Evolutionary conservation across 2,113 vertebrate species (phyloP).

Genomic region (Chrysemys picta): DNA sequence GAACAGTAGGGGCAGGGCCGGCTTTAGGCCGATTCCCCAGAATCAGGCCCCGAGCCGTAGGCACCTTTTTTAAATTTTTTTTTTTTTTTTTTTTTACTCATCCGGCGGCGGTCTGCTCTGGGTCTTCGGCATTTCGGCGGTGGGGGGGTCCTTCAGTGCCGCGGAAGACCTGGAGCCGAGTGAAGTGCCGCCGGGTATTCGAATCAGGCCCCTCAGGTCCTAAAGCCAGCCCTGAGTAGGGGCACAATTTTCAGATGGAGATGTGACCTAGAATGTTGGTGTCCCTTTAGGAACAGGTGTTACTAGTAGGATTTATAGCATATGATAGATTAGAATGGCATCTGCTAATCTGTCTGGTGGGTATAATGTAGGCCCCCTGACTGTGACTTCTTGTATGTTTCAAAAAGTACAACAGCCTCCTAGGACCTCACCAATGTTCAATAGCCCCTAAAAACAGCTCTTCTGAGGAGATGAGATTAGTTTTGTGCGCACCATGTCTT

Average conservation of each 20-base stretch:
- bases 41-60: too few species aligned
- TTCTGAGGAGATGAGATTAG: neutral
- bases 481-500: neutral
- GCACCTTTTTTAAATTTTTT: too few species aligned
- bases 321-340: conserved; percentile 61
- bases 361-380: neutral
- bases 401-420: neutral
- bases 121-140: too few species aligned
- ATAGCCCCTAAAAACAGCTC: neutral
- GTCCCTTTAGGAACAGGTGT: neutral
- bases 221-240: neutral
- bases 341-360: conserved; percentile 48
- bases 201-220: too few species aligned
- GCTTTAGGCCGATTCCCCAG: too few species aligned
- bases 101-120: too few species aligned
- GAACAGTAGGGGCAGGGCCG: neutral
- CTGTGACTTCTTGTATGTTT: neutral
- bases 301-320: conserved; percentile 65
- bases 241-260: neutral
- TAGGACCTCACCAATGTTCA: neutral
- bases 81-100: too few species aligned
- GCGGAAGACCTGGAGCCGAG: too few species aligned
- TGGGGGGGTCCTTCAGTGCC: too few species aligned
- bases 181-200: too few species aligned
- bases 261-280: neutral